Evolutionary conservation across 2,797 vertebrate species (phyloP), one percentile per base, ranked within the genome.

Genomic region (Gadopsis bispinosus): DNA sequence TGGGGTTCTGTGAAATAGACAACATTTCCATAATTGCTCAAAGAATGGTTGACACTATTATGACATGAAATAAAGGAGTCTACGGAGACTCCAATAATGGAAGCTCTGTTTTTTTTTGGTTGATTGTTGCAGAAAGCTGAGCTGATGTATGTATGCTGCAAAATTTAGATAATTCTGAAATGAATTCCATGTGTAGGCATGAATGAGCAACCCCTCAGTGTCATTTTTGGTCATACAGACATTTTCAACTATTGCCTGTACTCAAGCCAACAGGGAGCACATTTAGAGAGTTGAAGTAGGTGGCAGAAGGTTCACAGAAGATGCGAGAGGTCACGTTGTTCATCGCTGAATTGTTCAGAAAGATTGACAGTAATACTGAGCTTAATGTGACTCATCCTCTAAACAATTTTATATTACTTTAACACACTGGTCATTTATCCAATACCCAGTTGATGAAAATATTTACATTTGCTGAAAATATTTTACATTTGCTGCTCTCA

Each of bases 11-110:
- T 74, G 48, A 75, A 80, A 81, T 17, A 55, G 20, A 73, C 69
- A 60, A 65, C 50, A 79, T 85, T 86, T 86, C 77, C 74, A 80
- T 77, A 73, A 85, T 84, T 76, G 51, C 60, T 60, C 55, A 48
- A 74, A 69, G 50, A 82, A 76, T 61, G 51, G 50, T 45, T 77
- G 63, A 80, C 54, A 70, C 35, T 47, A 55, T 76, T 67, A 54
- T 75, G 41, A 79, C 62, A 41, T 37, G 41, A 68, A 45, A 45
- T 29, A 13, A 3, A 51, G 13, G 47, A 53, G 39, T 62, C 17
- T 45, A 0, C 22, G 43, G 51, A 66, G 55, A 61, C 41, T 45
- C 1, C 1, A 69, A 35, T 16, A 71, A 4, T 29, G 20, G 62
- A 16, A 67, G 50, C 55, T 67, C 10, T 17, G 9, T 20, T 56